phyloP scores from a whole-genome alignment of 2,113 vertebrate genomes.

The Mungos mungo region DNA sequence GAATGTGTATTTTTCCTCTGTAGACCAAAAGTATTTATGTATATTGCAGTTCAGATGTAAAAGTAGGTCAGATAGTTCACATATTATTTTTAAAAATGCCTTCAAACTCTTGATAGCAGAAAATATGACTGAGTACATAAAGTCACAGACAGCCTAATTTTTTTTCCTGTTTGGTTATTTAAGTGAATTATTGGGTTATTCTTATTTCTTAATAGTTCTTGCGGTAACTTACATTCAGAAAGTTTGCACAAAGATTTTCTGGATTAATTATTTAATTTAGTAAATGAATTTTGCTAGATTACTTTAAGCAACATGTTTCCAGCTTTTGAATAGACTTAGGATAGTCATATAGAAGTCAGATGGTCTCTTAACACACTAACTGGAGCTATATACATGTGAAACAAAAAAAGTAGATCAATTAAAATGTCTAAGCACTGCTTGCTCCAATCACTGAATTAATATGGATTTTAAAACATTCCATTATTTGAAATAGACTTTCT shows the following conservation, averaged over 20 bases:
- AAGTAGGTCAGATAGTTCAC: neutral
- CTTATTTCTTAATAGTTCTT: slow-evolving; percentile 33
- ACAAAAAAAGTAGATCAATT: neutral
- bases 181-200: slow-evolving; percentile 16
- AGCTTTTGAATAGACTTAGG: neutral
- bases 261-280: slow-evolving; percentile 2
- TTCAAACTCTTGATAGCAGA: neutral
- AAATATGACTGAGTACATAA: neutral
- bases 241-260: neutral
- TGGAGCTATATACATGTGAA: neutral
- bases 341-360: neutral
- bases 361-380: neutral
- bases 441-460: neutral
- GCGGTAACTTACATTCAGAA: neutral
- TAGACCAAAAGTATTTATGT: neutral
- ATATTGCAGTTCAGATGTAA: neutral
- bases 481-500: neutral
- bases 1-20: neutral
- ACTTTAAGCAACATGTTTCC: neutral
- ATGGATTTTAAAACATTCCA: neutral
- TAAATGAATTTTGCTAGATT: neutral
- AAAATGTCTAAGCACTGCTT: neutral
- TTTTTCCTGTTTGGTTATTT: neutral
- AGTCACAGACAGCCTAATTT: neutral
- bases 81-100: neutral